phyloP scores from a whole-genome alignment of 2,888 invertebrate species.

The Argyresthia goedartella region DNA sequence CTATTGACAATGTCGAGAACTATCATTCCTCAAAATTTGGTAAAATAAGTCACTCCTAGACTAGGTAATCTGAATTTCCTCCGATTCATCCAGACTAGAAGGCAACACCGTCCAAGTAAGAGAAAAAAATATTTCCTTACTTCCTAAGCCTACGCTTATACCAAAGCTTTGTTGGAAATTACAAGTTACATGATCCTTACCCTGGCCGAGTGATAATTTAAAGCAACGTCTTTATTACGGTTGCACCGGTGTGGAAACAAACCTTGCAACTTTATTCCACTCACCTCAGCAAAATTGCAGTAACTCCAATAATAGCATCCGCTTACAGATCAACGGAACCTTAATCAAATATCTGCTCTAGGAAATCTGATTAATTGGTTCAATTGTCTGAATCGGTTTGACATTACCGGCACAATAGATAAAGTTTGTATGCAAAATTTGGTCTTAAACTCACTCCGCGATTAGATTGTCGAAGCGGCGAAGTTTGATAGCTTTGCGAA shows the following conservation, averaged over 20 bases:
- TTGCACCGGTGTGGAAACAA: neutral
- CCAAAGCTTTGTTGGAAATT: too few species aligned
- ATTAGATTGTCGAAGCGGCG: slow-evolving; percentile 50
- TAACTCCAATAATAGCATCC: neutral
- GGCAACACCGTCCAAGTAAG: too few species aligned
- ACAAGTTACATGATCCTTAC: too few species aligned
- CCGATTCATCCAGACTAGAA: too few species aligned
- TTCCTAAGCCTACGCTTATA: too few species aligned
- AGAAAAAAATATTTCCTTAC: too few species aligned
- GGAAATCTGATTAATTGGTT: slow-evolving; percentile 54
- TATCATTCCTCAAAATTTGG: too few species aligned
- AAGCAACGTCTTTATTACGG: neutral
- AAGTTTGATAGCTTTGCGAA: slow-evolving; percentile 58
- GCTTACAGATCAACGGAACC: slow-evolving; percentile 8
- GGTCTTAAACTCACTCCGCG: slow-evolving; percentile 39
- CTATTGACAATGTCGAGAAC: too few species aligned
- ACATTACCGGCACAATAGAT: slow-evolving; percentile 50
- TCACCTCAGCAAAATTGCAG: neutral
- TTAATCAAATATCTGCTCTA: slow-evolving; percentile 32
- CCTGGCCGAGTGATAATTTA: too few species aligned
- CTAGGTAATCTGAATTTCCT: too few species aligned
- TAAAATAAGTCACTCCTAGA: too few species aligned
- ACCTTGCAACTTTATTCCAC: neutral
- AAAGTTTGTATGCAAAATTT: slow-evolving; percentile 63
- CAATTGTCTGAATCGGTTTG: slow-evolving; percentile 55